Percentiles rank a stretch among this genome's conserved stretches.
These are phyloP conservation scores for Menidia menidia DNA, from an alignment of 2,797 vertebrate genomes.

Conservation along the genomic window DNA sequence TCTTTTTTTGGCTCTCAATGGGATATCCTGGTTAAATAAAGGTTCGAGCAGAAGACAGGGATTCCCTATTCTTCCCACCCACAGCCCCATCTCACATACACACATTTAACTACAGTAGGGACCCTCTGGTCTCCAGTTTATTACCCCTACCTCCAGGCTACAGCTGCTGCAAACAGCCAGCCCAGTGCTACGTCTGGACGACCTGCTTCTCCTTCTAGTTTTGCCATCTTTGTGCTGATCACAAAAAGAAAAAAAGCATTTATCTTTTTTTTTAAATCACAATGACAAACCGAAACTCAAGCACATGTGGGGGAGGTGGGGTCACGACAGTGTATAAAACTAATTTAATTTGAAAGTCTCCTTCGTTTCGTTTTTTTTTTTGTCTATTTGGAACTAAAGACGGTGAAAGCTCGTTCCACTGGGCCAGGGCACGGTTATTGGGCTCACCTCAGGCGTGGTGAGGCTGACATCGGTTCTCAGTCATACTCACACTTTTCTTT, in stretches of 20 bases:
- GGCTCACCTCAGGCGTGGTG: conserved; percentile 76
- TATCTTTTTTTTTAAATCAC: not conserved
- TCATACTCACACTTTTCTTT: conserved; percentile 50
- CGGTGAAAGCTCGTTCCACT: conserved; percentile 65
- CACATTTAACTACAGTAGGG: conserved; percentile 70
- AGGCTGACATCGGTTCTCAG: conserved; percentile 48
- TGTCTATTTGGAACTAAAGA: conserved; percentile 66
- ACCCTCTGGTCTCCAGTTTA: conserved; percentile 72
- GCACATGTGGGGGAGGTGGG: not conserved
- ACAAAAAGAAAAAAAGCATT: conserved; percentile 3
- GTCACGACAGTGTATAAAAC: conserved; percentile 9
- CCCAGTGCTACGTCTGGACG: conserved; percentile 29
- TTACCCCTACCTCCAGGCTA: conserved; percentile 72
- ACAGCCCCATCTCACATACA: conserved; percentile 27
- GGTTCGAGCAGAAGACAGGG: conserved; percentile 64
- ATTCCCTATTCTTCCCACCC: conserved; percentile 36
- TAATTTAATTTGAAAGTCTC: conserved; percentile 49
- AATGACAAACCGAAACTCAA: conserved; percentile 23
- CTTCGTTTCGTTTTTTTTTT: conserved; percentile 22
- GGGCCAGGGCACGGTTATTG: conserved; percentile 72
- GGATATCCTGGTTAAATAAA: conserved; percentile 78
- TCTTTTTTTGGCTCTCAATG: conserved; percentile 60
- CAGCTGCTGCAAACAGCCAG: conserved; percentile 38
- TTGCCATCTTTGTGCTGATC: conserved; percentile 18
- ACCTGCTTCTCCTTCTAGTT: conserved; percentile 23